These are phyloP conservation scores for Alosa sapidissima DNA, from an alignment of 2,797 vertebrate species.

Conservation along the genomic window DNA sequence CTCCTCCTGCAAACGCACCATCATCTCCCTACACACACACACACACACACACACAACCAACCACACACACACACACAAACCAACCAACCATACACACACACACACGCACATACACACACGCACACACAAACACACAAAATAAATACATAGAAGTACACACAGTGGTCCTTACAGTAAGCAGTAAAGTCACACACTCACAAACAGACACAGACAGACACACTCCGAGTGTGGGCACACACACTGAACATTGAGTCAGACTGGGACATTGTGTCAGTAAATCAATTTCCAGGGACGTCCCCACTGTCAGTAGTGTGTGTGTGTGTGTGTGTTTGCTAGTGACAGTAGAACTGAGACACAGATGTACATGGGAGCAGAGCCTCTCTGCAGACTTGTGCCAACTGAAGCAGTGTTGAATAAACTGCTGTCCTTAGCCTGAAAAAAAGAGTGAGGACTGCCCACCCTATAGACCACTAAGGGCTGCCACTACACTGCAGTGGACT, in stretches of 20 bases:
- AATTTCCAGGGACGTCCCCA: not conserved
- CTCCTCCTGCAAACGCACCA: conserved; percentile 59
- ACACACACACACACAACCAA: conserved; percentile 28
- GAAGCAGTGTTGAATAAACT: not conserved
- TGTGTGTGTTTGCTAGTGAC: not conserved
- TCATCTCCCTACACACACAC: conserved; percentile 53
- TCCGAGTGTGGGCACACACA: no score
- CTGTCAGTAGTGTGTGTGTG: not conserved
- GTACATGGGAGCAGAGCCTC: not conserved
- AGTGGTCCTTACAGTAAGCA: not conserved
- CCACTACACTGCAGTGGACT: not conserved
- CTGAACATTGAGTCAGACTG: not conserved
- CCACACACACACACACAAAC: not conserved
- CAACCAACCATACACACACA: no score
- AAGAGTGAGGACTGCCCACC: not conserved
- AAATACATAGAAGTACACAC: not conserved
- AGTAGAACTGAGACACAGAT: not conserved
- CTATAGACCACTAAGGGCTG: not conserved
- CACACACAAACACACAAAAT: not conserved
- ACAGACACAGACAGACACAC: not conserved
- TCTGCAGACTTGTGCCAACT: not conserved
- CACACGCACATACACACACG: not conserved
- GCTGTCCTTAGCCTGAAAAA: not conserved
- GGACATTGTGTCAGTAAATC: conserved; percentile 13
- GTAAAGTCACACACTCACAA: not conserved